phyloP scores from a whole-genome alignment of 2,888 invertebrate genomes.

The Campopleginae sp. region DNA sequence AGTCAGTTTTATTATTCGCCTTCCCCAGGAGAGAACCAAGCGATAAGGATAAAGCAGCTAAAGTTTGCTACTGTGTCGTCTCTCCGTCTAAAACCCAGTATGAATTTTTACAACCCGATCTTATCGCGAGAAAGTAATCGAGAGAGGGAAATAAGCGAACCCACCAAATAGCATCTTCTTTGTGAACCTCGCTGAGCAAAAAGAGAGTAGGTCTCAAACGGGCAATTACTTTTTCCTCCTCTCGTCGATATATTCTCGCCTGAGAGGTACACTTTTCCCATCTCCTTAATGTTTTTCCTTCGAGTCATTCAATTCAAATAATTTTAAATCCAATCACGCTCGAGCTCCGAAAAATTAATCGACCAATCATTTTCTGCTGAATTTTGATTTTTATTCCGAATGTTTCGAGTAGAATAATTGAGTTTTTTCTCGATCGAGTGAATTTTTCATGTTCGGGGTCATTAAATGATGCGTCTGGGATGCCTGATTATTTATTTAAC shows the following conservation, averaged over 20 bases:
- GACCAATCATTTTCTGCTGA: not conserved
- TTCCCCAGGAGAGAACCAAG: constrained; percentile 73
- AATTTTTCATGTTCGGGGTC: not conserved
- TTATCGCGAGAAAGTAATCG: constrained; percentile 75
- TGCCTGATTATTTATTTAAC: constrained; percentile 11
- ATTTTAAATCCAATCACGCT: not conserved
- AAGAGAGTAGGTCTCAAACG: constrained; percentile 60
- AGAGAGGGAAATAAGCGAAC: constrained; percentile 62
- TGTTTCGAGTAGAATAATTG: no score
- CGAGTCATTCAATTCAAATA: not conserved
- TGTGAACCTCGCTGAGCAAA: constrained; percentile 57
- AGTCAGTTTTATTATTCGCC: constrained; percentile 78
- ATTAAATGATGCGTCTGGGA: not conserved
- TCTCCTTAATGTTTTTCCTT: constrained; percentile 19
- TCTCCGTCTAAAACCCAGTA: constrained; percentile 73
- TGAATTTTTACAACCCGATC: constrained; percentile 82
- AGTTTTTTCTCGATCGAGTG: not conserved
- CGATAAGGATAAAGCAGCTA: constrained; percentile 74
- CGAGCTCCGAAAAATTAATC: not conserved
- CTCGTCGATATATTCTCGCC: constrained; percentile 61
- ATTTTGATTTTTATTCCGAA: not conserved
- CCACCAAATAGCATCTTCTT: constrained; percentile 61
- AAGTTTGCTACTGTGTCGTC: constrained; percentile 71
- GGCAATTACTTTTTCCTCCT: constrained; percentile 65
- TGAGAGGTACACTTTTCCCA: constrained; percentile 25